These are phyloP conservation scores for Teinopalpus imperialis DNA, from an alignment of 2,888 invertebrate species.

Conservation along the genomic window DNA sequence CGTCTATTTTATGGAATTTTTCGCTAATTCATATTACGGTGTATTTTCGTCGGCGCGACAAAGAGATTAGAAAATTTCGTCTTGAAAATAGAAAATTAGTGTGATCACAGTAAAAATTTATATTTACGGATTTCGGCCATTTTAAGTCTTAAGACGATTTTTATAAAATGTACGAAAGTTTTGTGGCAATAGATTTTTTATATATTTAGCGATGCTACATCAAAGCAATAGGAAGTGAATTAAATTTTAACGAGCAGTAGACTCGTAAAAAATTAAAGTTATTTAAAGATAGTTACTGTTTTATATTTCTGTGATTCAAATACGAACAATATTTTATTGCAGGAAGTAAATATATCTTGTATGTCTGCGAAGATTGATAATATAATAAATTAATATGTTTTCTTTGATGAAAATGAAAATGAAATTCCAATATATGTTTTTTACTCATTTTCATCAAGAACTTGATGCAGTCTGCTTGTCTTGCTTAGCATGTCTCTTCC, in stretches of 20 bases:
- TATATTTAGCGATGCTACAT: neutral
- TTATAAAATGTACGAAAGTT: neutral
- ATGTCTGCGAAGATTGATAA: too few species aligned
- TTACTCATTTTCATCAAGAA: too few species aligned
- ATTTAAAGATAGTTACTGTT: neutral
- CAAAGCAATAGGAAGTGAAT: too few species aligned
- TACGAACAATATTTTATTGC: neutral
- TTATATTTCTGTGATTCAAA: neutral
- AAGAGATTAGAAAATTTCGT: neutral
- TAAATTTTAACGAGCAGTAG: slow-evolving; percentile 3
- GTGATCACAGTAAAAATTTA: neutral
- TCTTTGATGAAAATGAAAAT: too few species aligned
- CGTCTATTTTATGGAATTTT: slow-evolving; percentile 7
- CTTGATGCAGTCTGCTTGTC: too few species aligned
- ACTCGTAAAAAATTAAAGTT: slow-evolving; percentile 7
- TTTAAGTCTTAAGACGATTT: too few species aligned
- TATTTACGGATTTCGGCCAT: too few species aligned
- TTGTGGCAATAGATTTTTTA: neutral
- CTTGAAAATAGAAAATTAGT: neutral
- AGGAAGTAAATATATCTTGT: neutral
- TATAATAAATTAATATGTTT: too few species aligned
- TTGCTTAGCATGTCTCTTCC: too few species aligned
- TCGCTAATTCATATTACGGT: neutral
- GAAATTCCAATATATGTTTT: too few species aligned
- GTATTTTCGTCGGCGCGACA: slow-evolving; percentile 1